Evolutionary conservation across 2,888 invertebrate species (phyloP).

Genomic region (Agriopis leucophaearia): DNA sequence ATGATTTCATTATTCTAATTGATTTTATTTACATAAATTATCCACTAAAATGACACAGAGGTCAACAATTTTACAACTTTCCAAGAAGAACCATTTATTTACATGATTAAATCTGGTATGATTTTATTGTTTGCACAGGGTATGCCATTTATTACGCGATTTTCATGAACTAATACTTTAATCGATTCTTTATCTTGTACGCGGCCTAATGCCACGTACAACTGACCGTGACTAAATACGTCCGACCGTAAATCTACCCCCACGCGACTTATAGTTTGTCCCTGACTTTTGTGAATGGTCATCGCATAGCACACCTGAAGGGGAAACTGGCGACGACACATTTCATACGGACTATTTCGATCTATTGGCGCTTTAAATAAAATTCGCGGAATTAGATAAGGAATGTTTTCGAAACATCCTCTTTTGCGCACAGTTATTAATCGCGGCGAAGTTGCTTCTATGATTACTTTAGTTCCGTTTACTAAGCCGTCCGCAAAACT

Average conservation of each 20-base stretch:
- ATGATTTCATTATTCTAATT: too few species aligned
- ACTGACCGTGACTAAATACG: slow-evolving; percentile 1
- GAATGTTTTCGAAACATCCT: not conserved
- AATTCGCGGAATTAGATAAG: slow-evolving; percentile 21
- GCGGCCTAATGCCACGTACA: not conserved
- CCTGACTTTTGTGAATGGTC: slow-evolving; percentile 28
- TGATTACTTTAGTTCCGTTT: slow-evolving; percentile 1
- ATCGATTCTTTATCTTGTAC: not conserved
- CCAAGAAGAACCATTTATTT: not conserved
- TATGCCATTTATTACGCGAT: too few species aligned
- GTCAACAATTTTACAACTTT: too few species aligned
- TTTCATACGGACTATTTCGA: slow-evolving; percentile 20
- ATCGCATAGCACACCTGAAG: slow-evolving; percentile 25
- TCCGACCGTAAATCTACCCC: slow-evolving; percentile 9
- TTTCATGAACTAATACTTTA: too few species aligned
- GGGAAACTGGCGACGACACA: slow-evolving; percentile 24
- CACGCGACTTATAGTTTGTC: slow-evolving; percentile 23
- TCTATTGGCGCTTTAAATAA: slow-evolving; percentile 6
- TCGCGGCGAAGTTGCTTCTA: slow-evolving; percentile 8
- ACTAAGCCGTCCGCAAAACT: slow-evolving; percentile 13
- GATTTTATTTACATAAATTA: too few species aligned
- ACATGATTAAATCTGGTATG: not conserved
- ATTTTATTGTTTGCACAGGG: not conserved
- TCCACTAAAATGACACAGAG: too few species aligned
- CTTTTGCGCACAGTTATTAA: slow-evolving; percentile 13